Base-by-base conservation (phyloP, 2,113 vertebrate genomes). In the Atrichornis clamosus region DNA sequence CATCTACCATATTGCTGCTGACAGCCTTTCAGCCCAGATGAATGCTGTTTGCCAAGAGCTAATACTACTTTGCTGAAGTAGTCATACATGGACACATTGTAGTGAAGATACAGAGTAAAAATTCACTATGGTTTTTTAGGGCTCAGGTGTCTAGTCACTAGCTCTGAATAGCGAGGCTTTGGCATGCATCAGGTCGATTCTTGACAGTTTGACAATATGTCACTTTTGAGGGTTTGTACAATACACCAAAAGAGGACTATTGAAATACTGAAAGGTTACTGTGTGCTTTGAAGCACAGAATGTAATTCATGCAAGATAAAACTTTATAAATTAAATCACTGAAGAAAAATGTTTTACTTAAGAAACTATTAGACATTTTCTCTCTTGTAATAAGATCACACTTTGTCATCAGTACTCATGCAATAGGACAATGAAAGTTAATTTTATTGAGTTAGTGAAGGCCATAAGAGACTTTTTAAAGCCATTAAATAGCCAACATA, bases 1-100 rank as follows among this genome's bases (percentile, higher is more conserved):
- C 95, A 91, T 92, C 96, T 90, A 92, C 89, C 90, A 92, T 97
- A 95, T 95, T 97, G 94, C 92, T 94, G 81, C 92, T 96, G 97
- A 97, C 96, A 97, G 95, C 93, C 79, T 97, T 95, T 97, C 95
- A 97, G 87, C 88, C 67, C 89, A 96, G 94, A 97, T 96, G 90
- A 95, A 97, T 96, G 91, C 85, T 79, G 58, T 90, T 94, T 96
- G 89, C 96, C 95, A 96, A 93, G 74, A 97, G 90, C 94, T 96
- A 83, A 93, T 92, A 75, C 96, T 94, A 28, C 84, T 96, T 96
- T 96, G 75, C 92, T 95, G 92, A 89, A 68, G 81, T 96, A 72
- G 84, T 91, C 75, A 60, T 86, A 93, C 52, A 50, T 32, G 41
- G 78, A 30, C 93, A 90, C 64, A 63, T 53, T 83, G 72, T 56